Percentiles rank a stretch among this genome's conserved stretches.
phyloP scores from a whole-genome alignment of 2,113 vertebrate genomes.

The Coptodon bakossiorum region DNA sequence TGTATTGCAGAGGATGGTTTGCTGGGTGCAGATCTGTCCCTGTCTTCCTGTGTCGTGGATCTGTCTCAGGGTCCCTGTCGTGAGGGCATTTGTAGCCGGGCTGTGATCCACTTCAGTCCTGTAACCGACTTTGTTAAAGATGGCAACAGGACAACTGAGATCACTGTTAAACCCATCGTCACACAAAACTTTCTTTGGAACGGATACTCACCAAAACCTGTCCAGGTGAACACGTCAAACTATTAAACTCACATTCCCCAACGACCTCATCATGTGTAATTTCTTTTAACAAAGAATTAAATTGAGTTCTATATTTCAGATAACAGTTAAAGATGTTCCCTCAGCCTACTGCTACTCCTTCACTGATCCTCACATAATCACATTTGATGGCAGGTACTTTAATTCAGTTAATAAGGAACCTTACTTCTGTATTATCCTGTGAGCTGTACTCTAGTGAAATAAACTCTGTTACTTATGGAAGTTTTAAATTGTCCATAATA shows the following conservation, averaged over 20 bases:
- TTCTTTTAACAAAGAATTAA: rapidly evolving
- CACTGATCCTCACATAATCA: constrained; percentile 89
- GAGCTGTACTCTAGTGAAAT: not conserved
- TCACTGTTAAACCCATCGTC: constrained; percentile 69
- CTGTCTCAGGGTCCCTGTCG: constrained; percentile 69
- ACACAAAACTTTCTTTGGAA: constrained; percentile 82
- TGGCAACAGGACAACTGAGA: constrained; percentile 73
- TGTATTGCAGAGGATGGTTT: constrained; percentile 36
- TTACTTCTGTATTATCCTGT: not conserved
- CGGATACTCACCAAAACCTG: constrained; percentile 73
- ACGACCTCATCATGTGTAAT: not conserved
- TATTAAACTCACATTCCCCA: rapidly evolving
- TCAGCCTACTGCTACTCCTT: constrained; percentile 85
- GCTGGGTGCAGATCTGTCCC: constrained; percentile 73
- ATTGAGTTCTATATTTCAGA: constrained; percentile 62
- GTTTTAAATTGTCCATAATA: not conserved
- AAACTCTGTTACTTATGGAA: not conserved
- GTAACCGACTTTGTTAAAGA: constrained; percentile 78
- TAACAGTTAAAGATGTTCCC: constrained; percentile 78
- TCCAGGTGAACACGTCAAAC: constrained; percentile 64
- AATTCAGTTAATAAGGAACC: not conserved
- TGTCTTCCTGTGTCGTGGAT: constrained; percentile 82
- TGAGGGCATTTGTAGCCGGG: constrained; percentile 69
- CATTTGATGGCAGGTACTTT: constrained; percentile 89
- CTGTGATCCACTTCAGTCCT: constrained; percentile 73